Evolutionary conservation across 2,888 invertebrate species (phyloP).

Genomic region (Pyrrhosoma nymphula): DNA sequence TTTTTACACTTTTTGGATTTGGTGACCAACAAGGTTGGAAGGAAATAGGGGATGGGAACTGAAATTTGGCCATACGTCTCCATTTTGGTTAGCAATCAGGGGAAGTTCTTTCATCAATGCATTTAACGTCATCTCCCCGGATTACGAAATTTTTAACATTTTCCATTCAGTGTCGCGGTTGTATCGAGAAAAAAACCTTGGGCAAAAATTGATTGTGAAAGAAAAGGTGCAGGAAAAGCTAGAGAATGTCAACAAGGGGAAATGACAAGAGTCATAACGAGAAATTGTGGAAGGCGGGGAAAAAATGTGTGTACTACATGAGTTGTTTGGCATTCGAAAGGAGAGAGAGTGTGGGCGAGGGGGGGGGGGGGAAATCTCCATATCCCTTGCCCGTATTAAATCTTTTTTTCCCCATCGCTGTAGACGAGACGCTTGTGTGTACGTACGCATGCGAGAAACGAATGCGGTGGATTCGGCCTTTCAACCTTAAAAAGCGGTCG

Average conservation of each 20-base stretch:
- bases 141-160: no score
- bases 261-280: background rate
- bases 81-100: no score
- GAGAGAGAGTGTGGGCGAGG: background rate
- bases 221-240: background rate
- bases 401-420: background rate
- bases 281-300: no score
- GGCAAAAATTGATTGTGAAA: background rate
- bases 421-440: background rate
- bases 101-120: no score
- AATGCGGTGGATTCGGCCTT: constrained; percentile 30
- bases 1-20: no score
- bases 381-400: background rate
- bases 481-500: constrained; percentile 46
- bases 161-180: no score
- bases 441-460: constrained; percentile 26
- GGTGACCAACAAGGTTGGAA: no score
- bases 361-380: background rate
- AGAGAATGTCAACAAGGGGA: background rate
- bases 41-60: no score
- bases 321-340: background rate
- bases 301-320: background rate
- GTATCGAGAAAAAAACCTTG: no score
- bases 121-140: no score
- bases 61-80: no score